These are phyloP conservation scores for Pseudomugil tenellus DNA, from an alignment of 2,797 vertebrate species.

Conservation along the genomic window DNA sequence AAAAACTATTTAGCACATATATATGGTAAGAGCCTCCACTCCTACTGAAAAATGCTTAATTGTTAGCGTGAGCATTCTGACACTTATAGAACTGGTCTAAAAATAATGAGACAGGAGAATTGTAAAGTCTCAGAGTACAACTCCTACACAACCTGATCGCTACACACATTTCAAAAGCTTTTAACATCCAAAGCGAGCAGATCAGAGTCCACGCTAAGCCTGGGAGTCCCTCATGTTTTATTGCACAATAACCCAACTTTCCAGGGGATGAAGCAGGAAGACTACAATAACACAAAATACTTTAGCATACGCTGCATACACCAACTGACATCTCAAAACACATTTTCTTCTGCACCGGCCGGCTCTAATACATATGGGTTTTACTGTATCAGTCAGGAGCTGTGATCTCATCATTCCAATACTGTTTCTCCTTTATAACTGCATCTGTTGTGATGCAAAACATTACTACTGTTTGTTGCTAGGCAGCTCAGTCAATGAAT, in stretches of 20 bases:
- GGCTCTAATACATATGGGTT: conserved; percentile 38
- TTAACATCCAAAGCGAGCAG: conserved; percentile 14
- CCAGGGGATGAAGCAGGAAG: conserved; percentile 77
- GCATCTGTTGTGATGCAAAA: conserved; percentile 48
- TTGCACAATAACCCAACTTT: conserved; percentile 82
- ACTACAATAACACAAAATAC: conserved; percentile 77
- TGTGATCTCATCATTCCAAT: conserved; percentile 49
- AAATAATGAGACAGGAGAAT: neutral
- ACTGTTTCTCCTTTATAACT: conserved; percentile 46
- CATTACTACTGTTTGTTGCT: conserved; percentile 55
- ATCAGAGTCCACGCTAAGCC: conserved; percentile 42
- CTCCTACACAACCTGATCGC: neutral
- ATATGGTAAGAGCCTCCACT: too few relatives aligned
- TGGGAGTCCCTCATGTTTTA: conserved; percentile 80
- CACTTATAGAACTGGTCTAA: neutral
- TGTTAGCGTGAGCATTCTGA: neutral
- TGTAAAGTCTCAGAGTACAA: neutral
- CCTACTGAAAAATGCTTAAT: neutral
- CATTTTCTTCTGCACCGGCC: conserved; percentile 55
- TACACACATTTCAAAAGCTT: neutral
- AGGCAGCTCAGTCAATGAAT: conserved; percentile 65
- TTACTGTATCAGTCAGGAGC: conserved; percentile 31
- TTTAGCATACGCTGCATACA: conserved; percentile 70
- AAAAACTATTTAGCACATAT: too few relatives aligned
- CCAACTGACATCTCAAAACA: conserved; percentile 67